Evolutionary conservation across 2,888 invertebrate species (phyloP), one percentile per base, ranked within the genome.

Genomic region (Synergus laeviventris): DNA sequence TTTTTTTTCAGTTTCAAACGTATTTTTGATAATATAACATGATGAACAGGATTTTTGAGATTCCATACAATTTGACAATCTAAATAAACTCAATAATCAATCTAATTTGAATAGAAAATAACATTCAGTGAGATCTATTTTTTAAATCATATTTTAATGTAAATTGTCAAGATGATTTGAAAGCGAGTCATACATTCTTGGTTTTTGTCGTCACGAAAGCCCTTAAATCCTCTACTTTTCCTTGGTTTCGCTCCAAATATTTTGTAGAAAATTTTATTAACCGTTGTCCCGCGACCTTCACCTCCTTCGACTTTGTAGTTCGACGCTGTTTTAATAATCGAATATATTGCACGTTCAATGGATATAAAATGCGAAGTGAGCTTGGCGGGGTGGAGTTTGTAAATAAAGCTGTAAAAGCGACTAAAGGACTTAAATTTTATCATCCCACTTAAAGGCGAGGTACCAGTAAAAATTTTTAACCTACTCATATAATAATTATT

Each of bases 401-500:
- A 87, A 87, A 87, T 87, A 87, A 87, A 87, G 81, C 74, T 86
- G 81, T 86, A 82, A 86, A 87, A 87, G 84, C 82, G 77, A 78
- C 81, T 76, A 78, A 81, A 61, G 78, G 70, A 70, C 70, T 70
- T 21, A 42, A 49, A 31, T 31, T 70, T 70, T 70, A 70, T 70
- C 49, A 9, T 70, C 70, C 70, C 49, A n/a, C n/a, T 70, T 49
- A 16, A 1, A 18, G 18, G n/a, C 8, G 49, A 49, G 49, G 49
- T 9, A n/a, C 49, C 14, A 66, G 66, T 11, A 21, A 60, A 61
- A 59, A n/a, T n/a, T 31, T 62, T 11, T 9, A 36, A 18, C 9
- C 39, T 18, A 3, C 9, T 18, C 54, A 9, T 18, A 9, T 18
- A 18, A 54, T 18, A 54, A 9, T 45, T 45, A 45, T 18, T 18